These are phyloP conservation scores for Cataglyphis livida DNA, from an alignment of 2,888 invertebrate genomes.

Conservation along the genomic window DNA sequence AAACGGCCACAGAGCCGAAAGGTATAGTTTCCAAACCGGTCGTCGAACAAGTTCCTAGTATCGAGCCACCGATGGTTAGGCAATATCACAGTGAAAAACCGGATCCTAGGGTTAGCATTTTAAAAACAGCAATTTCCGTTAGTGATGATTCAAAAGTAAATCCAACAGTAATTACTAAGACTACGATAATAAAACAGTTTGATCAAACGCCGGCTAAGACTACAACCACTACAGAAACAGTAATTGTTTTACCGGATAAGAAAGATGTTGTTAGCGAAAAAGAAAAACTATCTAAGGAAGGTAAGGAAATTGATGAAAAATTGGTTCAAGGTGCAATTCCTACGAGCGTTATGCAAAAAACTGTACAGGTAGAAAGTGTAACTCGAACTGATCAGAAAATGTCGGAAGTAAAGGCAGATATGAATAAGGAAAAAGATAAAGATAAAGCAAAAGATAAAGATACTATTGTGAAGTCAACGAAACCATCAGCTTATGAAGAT, in stretches of 20 bases:
- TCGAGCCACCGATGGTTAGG: conserved; percentile 76
- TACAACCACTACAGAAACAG: conserved; percentile 57
- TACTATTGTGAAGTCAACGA: not conserved
- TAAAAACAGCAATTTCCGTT: conserved; percentile 74
- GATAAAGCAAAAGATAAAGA: conserved; percentile 41
- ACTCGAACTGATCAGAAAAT: conserved; percentile 50
- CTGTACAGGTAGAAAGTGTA: conserved; percentile 43
- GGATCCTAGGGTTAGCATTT: conserved; percentile 68
- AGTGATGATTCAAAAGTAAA: conserved; percentile 69
- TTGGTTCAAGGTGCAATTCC: conserved; percentile 85
- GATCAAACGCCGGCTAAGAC: conserved; percentile 61
- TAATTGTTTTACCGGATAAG: conserved; percentile 45
- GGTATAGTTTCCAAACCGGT: conserved; percentile 14
- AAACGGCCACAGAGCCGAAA: conserved; percentile 55
- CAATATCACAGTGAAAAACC: conserved; percentile 72
- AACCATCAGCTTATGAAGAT: conserved; percentile 76
- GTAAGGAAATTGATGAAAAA: conserved; percentile 87
- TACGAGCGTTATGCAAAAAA: conserved; percentile 79
- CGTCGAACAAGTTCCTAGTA: conserved; percentile 55
- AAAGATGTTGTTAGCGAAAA: conserved; percentile 81
- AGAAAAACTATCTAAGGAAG: conserved; percentile 87
- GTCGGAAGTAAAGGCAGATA: conserved; percentile 10
- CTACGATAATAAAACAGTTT: conserved; percentile 73
- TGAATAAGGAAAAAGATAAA: conserved; percentile 35
- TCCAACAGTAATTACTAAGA: conserved; percentile 74